Conservation (phyloP, 2,888 invertebrate species). For the Apodemia zela region DNA sequence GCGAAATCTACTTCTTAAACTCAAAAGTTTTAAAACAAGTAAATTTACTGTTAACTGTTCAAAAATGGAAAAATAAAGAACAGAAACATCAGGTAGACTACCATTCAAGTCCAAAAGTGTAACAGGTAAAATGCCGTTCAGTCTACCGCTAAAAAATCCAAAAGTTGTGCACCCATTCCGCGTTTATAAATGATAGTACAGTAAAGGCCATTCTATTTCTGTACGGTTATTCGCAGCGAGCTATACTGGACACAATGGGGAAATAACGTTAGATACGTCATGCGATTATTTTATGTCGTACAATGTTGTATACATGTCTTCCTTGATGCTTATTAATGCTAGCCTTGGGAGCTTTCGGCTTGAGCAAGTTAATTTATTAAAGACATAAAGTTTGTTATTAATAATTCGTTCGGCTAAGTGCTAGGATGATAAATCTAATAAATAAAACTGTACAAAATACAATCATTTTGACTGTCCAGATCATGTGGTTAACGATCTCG, state of each 20-base stretch:
- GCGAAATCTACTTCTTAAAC: too few relatives aligned
- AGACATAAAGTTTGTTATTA: slow-evolving; percentile 6
- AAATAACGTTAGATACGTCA: slow-evolving; percentile 21
- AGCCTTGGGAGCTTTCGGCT: background rate
- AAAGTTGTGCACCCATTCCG: slow-evolving; percentile 21
- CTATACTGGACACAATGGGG: slow-evolving; percentile 30
- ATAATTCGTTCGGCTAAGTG: background rate
- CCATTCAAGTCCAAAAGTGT: background rate
- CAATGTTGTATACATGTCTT: slow-evolving; percentile 18
- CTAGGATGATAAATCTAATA: background rate
- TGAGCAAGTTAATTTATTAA: background rate
- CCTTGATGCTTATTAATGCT: slow-evolving; percentile 17
- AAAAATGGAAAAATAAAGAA: too few relatives aligned
- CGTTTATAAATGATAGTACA: slow-evolving; percentile 29
- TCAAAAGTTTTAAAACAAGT: too few relatives aligned
- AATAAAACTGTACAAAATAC: background rate
- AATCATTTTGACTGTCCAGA: background rate
- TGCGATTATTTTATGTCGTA: slow-evolving; percentile 18
- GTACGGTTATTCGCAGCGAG: slow-evolving; percentile 32
- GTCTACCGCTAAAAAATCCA: slow-evolving; percentile 14
- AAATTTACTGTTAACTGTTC: too few relatives aligned
- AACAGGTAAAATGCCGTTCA: background rate
- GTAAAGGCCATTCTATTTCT: slow-evolving; percentile 32
- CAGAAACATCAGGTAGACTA: too few relatives aligned
- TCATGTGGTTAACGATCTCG: background rate